phyloP scores from a whole-genome alignment of 2,113 vertebrate species.

The Synchiropus splendidus region DNA sequence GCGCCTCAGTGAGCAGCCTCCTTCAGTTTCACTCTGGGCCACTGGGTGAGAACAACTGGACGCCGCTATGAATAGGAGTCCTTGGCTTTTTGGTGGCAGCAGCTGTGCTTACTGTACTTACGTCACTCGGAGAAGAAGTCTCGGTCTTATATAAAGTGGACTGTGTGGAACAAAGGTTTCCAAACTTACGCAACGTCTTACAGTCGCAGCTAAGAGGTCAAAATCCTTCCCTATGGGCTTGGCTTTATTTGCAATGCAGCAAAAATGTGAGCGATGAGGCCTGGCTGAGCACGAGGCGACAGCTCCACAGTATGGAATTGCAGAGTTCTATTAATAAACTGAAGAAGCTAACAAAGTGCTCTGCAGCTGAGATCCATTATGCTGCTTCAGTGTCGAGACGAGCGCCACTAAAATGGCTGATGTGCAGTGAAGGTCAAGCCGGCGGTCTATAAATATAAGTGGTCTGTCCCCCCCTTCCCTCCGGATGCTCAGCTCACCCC shows the following conservation, averaged over 20 bases:
- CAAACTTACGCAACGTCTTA: conserved; percentile 19
- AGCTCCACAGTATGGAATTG: conserved; percentile 55
- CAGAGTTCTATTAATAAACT: conserved; percentile 51
- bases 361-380: conserved; percentile 51
- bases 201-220: conserved; percentile 10
- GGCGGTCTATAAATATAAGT: conserved; percentile 60
- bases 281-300: conserved; percentile 18
- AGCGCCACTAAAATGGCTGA: conserved; percentile 60
- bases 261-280: conserved; percentile 12
- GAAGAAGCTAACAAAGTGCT: conserved; percentile 50
- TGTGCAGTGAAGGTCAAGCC: conserved; percentile 64
- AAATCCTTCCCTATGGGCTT: conserved; percentile 3
- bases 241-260: conserved; percentile 7
- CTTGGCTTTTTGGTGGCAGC: conserved; percentile 38
- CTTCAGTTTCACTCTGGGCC: conserved; percentile 34
- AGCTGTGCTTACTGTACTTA: conserved; percentile 27
- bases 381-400: conserved; percentile 42
- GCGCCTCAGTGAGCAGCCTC: conserved; percentile 35
- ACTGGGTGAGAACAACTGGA: conserved; percentile 54
- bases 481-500: conserved; percentile 51
- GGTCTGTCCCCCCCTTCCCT: conserved; percentile 58
- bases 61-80: conserved; percentile 47
- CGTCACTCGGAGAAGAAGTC: conserved; percentile 19
- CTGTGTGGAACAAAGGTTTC: conserved; percentile 22
- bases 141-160: conserved; percentile 19